Evolutionary conservation across 2,113 vertebrate genomes (phyloP).

Genomic region (Cathartes aura): DNA sequence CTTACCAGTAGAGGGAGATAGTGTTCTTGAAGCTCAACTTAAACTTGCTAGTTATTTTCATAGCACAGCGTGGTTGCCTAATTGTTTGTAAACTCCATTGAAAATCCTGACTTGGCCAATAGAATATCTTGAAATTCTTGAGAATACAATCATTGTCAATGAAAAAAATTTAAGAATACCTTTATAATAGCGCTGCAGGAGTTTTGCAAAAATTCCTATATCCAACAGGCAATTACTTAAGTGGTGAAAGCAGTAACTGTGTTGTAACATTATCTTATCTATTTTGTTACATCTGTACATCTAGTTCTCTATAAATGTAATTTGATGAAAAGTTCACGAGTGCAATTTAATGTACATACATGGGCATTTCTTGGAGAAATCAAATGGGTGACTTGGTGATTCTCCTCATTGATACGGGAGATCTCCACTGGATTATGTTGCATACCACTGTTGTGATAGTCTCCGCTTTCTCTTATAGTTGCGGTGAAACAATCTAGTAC

Average conservation of each 20-base stretch:
- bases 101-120: background rate
- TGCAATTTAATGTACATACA: background rate
- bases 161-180: background rate
- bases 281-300: background rate
- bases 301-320: background rate
- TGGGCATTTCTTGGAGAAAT: background rate
- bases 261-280: background rate
- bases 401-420: background rate
- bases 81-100: background rate
- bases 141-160: background rate
- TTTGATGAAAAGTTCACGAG: background rate
- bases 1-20: constrained; percentile 58
- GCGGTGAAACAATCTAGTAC: background rate
- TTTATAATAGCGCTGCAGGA: background rate
- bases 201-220: background rate
- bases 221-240: background rate
- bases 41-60: background rate
- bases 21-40: background rate
- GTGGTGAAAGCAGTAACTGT: background rate
- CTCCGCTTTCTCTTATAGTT: background rate
- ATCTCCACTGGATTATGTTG: background rate
- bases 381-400: background rate
- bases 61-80: background rate
- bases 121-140: background rate
- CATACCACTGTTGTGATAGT: background rate